Conservation (phyloP, 2,888 invertebrate genomes). For the Parnassius mnemosyne region DNA sequence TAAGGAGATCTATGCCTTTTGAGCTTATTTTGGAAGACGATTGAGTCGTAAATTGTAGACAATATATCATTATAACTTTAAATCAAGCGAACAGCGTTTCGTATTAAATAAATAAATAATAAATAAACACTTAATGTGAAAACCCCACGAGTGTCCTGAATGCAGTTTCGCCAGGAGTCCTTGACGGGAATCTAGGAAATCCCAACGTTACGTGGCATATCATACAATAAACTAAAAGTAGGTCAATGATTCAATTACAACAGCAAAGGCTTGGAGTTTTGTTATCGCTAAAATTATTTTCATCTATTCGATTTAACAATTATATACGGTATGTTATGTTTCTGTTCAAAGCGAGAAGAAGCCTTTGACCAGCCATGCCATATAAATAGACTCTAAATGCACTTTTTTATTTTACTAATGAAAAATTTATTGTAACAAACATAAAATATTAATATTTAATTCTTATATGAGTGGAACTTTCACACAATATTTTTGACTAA, state of each 20-base stretch:
- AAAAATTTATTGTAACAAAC: too few relatives aligned
- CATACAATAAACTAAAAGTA: constrained; percentile 53
- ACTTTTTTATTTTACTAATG: too few relatives aligned
- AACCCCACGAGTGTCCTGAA: constrained; percentile 41
- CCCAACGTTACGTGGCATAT: constrained; percentile 55
- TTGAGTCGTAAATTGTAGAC: neutral
- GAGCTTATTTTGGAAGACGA: too few relatives aligned
- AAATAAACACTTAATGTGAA: constrained; percentile 31
- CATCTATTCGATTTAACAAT: constrained; percentile 16
- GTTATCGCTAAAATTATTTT: constrained; percentile 15
- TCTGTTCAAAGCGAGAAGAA: too few relatives aligned
- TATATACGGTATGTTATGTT: neutral
- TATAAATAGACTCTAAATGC: too few relatives aligned
- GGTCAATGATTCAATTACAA: constrained; percentile 62
- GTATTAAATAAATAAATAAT: too few relatives aligned
- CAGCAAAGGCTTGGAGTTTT: constrained; percentile 42
- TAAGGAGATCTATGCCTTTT: too few relatives aligned
- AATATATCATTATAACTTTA: constrained; percentile 1
- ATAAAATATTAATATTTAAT: too few relatives aligned
- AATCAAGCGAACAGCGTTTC: constrained; percentile 7
- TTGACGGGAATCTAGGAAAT: constrained; percentile 69
- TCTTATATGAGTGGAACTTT: too few relatives aligned
- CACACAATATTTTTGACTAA: too few relatives aligned
- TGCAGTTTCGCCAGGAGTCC: constrained; percentile 46
- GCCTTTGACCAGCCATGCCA: too few relatives aligned